phyloP scores from a whole-genome alignment of 2,888 invertebrate species.

The Alcis repandata region DNA sequence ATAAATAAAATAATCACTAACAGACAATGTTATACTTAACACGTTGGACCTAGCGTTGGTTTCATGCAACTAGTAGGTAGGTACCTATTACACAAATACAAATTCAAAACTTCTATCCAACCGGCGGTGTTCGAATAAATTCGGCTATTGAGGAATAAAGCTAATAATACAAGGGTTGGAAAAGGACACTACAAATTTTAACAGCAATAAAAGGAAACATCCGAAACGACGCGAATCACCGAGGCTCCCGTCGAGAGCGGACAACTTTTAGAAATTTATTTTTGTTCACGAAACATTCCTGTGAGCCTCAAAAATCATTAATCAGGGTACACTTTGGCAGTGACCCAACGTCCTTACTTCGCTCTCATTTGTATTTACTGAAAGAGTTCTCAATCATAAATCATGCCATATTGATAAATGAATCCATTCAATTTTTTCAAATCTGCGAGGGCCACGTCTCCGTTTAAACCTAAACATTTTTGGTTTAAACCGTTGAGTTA shows the following conservation, averaged over 20 bases:
- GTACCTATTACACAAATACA: too few relatives aligned
- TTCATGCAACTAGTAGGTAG: too few relatives aligned
- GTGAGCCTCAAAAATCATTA: slow-evolving; percentile 81
- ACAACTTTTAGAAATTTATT: slow-evolving; percentile 73
- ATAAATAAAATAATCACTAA: too few relatives aligned
- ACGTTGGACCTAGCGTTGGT: too few relatives aligned
- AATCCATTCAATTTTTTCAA: slow-evolving; percentile 78
- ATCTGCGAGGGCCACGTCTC: slow-evolving; percentile 61
- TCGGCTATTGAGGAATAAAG: slow-evolving; percentile 31
- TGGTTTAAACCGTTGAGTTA: slow-evolving; percentile 53
- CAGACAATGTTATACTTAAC: too few relatives aligned
- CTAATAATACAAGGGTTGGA: slow-evolving; percentile 31
- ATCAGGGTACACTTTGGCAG: slow-evolving; percentile 84
- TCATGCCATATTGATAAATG: slow-evolving; percentile 82
- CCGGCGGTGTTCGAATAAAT: slow-evolving; percentile 7
- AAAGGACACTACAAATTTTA: slow-evolving; percentile 38
- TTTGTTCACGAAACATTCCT: slow-evolving; percentile 72
- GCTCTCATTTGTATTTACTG: slow-evolving; percentile 84
- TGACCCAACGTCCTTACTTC: slow-evolving; percentile 82
- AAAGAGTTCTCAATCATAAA: slow-evolving; percentile 82
- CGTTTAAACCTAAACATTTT: slow-evolving; percentile 59
- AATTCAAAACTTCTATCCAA: background rate
- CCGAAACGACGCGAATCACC: slow-evolving; percentile 33
- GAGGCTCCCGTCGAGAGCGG: slow-evolving; percentile 46
- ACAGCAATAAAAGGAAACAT: slow-evolving; percentile 38